Percentiles rank a stretch among this genome's conserved stretches.
Evolutionary conservation across 2,888 invertebrate genomes (phyloP).

Genomic region (Automeris io): DNA sequence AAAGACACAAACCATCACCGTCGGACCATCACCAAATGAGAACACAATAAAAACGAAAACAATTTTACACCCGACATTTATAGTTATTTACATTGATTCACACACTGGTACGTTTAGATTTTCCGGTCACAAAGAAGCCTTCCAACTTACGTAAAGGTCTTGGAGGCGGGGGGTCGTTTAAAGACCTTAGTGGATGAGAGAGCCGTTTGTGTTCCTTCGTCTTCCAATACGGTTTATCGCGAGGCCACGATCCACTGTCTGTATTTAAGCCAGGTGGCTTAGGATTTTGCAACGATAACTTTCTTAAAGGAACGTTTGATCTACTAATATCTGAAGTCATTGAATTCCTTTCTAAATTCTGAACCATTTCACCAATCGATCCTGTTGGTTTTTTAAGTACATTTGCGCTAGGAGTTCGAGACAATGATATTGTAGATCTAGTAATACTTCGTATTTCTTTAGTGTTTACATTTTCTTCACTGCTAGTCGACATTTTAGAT

Average conservation of each 20-base stretch:
- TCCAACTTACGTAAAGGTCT: slow-evolving; percentile 62
- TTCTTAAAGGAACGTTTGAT: slow-evolving; percentile 32
- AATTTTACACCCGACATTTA: slow-evolving; percentile 39
- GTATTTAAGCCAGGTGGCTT: slow-evolving; percentile 30
- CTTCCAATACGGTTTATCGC: slow-evolving; percentile 63
- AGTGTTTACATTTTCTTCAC: slow-evolving; percentile 14
- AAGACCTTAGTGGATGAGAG: slow-evolving; percentile 59
- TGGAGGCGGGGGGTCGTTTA: slow-evolving; percentile 51
- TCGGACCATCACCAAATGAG: slow-evolving; percentile 25
- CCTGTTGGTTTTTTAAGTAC: slow-evolving; percentile 33
- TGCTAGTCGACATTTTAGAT: slow-evolving; percentile 15
- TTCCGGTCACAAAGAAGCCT: slow-evolving; percentile 40
- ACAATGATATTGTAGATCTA: slow-evolving; percentile 55
- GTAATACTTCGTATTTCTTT: slow-evolving; percentile 47
- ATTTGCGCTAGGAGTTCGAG: slow-evolving; percentile 58
- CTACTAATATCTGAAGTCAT: slow-evolving; percentile 19
- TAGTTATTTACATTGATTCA: slow-evolving; percentile 53
- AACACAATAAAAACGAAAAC: slow-evolving; percentile 26
- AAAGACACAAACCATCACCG: slow-evolving; percentile 20
- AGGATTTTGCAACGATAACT: slow-evolving; percentile 52
- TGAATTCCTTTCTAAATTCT: slow-evolving; percentile 39
- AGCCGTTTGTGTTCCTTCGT: slow-evolving; percentile 65
- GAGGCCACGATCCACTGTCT: slow-evolving; percentile 52
- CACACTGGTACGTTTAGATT: slow-evolving; percentile 42
- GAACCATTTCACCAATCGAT: slow-evolving; percentile 37